Base-by-base conservation (phyloP, 2,888 invertebrate genomes). In the Podotricha telesiphe region DNA sequence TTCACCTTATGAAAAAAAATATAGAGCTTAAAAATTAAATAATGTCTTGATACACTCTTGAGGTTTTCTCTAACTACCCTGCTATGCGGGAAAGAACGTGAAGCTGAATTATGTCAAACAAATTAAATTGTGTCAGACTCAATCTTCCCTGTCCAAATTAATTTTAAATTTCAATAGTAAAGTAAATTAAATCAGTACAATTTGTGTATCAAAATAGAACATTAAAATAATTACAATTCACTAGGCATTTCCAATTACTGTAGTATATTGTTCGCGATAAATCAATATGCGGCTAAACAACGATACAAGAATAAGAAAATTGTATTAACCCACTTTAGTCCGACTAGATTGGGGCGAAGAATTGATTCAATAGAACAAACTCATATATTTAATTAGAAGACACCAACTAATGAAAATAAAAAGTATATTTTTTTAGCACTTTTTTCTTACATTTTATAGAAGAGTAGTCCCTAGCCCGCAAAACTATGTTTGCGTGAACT, bases 291-390 rank as follows among this genome's bases (percentile, higher is more conserved):
- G 34, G 37, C 65, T 63, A 63, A 70, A 67, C 64, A 70, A 72
- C 47, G 67, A 72, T 67, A 67, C 47, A 68, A 67, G 73, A 73
- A 73, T 68, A 65, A 69, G 71, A 70, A 69, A 74, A 73, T 73
- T 68, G 71, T 61, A 65, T 73, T 69, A 72, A 72, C 71, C 65
- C 64, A 69, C 72, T 74, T 74, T 73, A 68, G 72, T 70, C 70
- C 69, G 58, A 53, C 67, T 53, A 68, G 67, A 71, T 71, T 73
- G 69, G 67, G 55, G 71, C 67, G 63, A 42, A 37, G 50, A 71
- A 72, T 71, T 73, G 72, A 73, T 74, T 72, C 64, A 69, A 70
- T 72, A 74, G 50, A 62, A 40, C 58, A 50, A 63, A 56, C 37
- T 55, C 45, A 40, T 58, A 64, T 47, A 63, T 53, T 53, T 28